Evolutionary conservation across 2,113 vertebrate species (phyloP).

Genomic region (Rhinoptilus africanus): DNA sequence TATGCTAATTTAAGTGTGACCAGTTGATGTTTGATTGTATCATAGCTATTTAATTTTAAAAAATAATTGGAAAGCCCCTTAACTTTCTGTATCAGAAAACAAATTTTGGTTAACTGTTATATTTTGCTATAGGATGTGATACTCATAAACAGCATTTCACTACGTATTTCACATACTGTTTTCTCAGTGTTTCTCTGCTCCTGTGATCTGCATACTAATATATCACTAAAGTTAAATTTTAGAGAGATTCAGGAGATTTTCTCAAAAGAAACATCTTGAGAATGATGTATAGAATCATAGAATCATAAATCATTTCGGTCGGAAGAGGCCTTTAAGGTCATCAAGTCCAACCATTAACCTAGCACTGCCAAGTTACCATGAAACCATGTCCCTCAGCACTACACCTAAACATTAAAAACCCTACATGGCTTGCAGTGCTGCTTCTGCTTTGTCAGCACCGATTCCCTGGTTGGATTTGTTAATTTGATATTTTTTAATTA

Average conservation of each 20-base stretch:
- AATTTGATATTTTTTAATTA: background rate
- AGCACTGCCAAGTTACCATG: too few species aligned
- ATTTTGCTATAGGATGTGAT: background rate
- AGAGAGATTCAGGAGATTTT: background rate
- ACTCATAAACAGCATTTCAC: background rate
- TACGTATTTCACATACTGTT: background rate
- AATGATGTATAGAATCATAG: background rate
- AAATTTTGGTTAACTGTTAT: background rate
- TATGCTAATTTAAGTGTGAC: background rate
- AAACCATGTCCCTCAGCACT: too few species aligned
- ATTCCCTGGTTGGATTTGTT: background rate
- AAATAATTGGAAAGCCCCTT: background rate
- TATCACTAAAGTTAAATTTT: background rate
- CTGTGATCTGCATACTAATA: background rate
- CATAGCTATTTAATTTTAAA: background rate
- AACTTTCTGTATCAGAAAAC: background rate
- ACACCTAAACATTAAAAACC: background rate
- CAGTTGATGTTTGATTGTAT: background rate
- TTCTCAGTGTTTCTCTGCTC: background rate
- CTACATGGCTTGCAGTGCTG: background rate
- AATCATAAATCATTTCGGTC: too few species aligned
- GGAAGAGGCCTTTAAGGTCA: too few species aligned
- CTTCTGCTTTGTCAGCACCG: background rate
- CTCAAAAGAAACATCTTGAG: background rate
- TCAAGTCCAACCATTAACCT: too few species aligned